Evolutionary conservation across 2,113 vertebrate genomes (phyloP).

Genomic region (Tylochromis polylepis): DNA sequence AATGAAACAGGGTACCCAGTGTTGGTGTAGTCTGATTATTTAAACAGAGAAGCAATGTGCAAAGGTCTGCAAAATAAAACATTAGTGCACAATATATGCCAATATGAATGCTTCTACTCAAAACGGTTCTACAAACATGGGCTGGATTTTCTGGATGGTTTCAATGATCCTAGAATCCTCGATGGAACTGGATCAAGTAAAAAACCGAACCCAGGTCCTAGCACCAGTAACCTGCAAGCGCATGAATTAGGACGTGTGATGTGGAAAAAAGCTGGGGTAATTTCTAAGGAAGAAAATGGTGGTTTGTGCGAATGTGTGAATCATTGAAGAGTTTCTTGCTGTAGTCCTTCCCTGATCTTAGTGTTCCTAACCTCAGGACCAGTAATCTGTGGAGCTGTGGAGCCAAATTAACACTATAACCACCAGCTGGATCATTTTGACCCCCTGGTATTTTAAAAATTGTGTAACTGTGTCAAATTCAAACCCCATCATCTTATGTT

Average conservation of each 20-base stretch:
- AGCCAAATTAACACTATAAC: not conserved
- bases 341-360: not conserved
- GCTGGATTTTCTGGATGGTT: not conserved
- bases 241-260: not conserved
- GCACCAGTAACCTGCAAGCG: not conserved
- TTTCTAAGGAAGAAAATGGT: not conserved
- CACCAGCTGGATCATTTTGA: not conserved
- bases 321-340: not conserved
- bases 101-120: not conserved
- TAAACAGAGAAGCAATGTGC: not conserved
- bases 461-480: not conserved
- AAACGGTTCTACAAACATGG: not conserved
- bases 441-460: not conserved
- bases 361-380: not conserved
- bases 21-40: not conserved
- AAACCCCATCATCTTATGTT: not conserved
- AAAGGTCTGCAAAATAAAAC: not conserved
- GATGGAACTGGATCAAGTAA: not conserved
- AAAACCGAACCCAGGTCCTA: not conserved
- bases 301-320: not conserved
- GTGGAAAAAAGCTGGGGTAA: not conserved
- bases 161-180: not conserved
- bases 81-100: not conserved
- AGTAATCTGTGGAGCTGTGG: not conserved
- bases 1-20: not conserved